These are phyloP conservation scores for Stichopus chloronotus DNA, from an alignment of 35 echinoderm and acorn worm genomes.

Conservation along the genomic window DNA sequence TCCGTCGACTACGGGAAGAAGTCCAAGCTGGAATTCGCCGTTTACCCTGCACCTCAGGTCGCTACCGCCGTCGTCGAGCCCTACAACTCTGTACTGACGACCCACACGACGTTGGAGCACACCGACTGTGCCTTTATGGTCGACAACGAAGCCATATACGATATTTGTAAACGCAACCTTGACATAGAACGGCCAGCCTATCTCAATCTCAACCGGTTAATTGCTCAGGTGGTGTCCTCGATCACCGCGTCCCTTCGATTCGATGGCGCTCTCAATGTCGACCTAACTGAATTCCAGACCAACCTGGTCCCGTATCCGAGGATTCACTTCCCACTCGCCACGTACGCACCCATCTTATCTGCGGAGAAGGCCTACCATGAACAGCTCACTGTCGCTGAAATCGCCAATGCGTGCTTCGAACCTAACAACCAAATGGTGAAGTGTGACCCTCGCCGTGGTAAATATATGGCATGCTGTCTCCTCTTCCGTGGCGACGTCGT, in stretches of 20 bases:
- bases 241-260: constrained; percentile 67
- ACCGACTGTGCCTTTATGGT: constrained; percentile 10
- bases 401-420: constrained; percentile 66
- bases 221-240: not conserved
- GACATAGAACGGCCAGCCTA: constrained; percentile 3
- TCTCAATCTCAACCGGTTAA: constrained; percentile 5
- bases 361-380: constrained; percentile 71
- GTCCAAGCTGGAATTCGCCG: not conserved
- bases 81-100: constrained; percentile 2
- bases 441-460: constrained; percentile 60
- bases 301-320: constrained; percentile 67
- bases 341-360: constrained; percentile 59
- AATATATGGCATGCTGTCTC: constrained; percentile 72
- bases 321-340: constrained; percentile 68
- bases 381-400: constrained; percentile 67
- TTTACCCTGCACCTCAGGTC: not conserved
- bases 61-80: not conserved
- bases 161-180: constrained; percentile 20
- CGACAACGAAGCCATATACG: constrained; percentile 8
- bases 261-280: constrained; percentile 66
- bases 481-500: constrained; percentile 68
- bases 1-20: constrained; percentile 9
- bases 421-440: constrained; percentile 69
- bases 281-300: constrained; percentile 69
- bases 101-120: constrained; percentile 1